A percentile compares a stretch with the other conserved stretches of the same genome.
phyloP scores from a whole-genome alignment of 2,797 vertebrate species.

The Sebastes iracundus region DNA sequence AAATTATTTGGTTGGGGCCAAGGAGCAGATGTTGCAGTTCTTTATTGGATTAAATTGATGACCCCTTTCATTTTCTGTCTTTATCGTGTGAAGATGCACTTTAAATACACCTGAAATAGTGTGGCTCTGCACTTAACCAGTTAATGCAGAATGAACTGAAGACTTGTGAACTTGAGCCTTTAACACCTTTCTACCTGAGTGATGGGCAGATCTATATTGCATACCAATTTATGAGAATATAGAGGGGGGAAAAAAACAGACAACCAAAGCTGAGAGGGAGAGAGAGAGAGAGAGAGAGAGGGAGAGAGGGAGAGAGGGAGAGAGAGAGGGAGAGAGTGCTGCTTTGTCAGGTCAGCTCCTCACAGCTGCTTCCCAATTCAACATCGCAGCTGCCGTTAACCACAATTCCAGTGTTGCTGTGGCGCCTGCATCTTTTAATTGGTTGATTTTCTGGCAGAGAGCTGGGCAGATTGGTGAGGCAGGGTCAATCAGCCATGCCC shows the following conservation, averaged over 20 bases:
- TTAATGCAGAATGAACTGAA: not conserved
- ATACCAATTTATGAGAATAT: not conserved
- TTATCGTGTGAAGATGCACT: not conserved
- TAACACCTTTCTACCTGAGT: not conserved
- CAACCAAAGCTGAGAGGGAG: not conserved
- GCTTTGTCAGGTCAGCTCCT: slow-evolving; percentile 59
- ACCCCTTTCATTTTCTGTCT: not conserved
- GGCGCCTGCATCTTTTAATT: slow-evolving; percentile 82
- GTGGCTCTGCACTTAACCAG: no score
- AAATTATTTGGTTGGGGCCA: not conserved
- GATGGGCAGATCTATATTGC: not conserved
- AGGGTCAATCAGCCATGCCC: slow-evolving; percentile 81
- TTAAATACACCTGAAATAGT: not conserved
- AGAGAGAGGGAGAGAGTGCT: slow-evolving; percentile 2
- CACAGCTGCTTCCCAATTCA: slow-evolving; percentile 60
- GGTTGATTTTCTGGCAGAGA: slow-evolving; percentile 83
- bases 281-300: not conserved
- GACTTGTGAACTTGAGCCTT: not conserved
- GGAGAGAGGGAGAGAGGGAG: not conserved
- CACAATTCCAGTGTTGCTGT: slow-evolving; percentile 52
- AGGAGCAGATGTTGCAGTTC: not conserved
- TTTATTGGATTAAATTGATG: not conserved
- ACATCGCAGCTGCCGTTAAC: slow-evolving; percentile 61
- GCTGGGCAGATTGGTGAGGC: slow-evolving; percentile 79
- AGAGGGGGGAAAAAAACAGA: not conserved